These are phyloP conservation scores for Tenebrosternarchus preto DNA, from an alignment of 2,113 vertebrate genomes.

Conservation along the genomic window DNA sequence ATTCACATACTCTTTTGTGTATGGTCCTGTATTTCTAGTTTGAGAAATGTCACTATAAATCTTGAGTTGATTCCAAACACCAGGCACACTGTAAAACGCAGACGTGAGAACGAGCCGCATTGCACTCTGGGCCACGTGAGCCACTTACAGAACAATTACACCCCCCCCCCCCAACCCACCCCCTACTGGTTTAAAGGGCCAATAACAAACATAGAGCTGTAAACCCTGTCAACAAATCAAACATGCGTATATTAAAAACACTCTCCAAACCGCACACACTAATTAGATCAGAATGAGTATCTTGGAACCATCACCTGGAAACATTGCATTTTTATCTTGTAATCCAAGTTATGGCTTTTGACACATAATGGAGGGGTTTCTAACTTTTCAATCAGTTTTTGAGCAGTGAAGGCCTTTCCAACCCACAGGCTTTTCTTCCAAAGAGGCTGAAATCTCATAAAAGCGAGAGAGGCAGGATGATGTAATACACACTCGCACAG, in stretches of 20 bases:
- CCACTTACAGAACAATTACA: slow-evolving; percentile 55
- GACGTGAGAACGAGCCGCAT: slow-evolving; percentile 38
- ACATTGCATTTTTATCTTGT: slow-evolving; percentile 40
- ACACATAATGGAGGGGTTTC: slow-evolving; percentile 37
- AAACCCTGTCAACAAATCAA: slow-evolving; percentile 54
- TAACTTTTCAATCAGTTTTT: slow-evolving; percentile 45
- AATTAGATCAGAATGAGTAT: slow-evolving; percentile 43
- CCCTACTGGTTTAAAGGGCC: slow-evolving; percentile 59
- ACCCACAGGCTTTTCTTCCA: slow-evolving; percentile 60
- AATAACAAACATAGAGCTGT: slow-evolving; percentile 58
- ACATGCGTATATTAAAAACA: slow-evolving; percentile 50
- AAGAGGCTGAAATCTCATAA: slow-evolving; percentile 75
- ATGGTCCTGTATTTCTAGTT: slow-evolving; percentile 47
- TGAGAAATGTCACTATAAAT: slow-evolving; percentile 58
- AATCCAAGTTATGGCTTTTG: slow-evolving; percentile 50
- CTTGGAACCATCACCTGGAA: slow-evolving; percentile 46
- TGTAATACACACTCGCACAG: slow-evolving; percentile 73
- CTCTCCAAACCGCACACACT: slow-evolving; percentile 46
- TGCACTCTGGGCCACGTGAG: background rate
- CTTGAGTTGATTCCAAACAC: slow-evolving; percentile 48
- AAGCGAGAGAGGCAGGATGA: slow-evolving; percentile 65
- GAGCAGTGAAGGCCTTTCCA: slow-evolving; percentile 36
- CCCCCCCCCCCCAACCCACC: slow-evolving; percentile 42
- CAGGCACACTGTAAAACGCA: slow-evolving; percentile 41
- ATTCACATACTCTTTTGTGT: slow-evolving; percentile 23